Conservation (phyloP, 2,797 vertebrate species). For the Lepidocolaptes lacrymiger region DNA sequence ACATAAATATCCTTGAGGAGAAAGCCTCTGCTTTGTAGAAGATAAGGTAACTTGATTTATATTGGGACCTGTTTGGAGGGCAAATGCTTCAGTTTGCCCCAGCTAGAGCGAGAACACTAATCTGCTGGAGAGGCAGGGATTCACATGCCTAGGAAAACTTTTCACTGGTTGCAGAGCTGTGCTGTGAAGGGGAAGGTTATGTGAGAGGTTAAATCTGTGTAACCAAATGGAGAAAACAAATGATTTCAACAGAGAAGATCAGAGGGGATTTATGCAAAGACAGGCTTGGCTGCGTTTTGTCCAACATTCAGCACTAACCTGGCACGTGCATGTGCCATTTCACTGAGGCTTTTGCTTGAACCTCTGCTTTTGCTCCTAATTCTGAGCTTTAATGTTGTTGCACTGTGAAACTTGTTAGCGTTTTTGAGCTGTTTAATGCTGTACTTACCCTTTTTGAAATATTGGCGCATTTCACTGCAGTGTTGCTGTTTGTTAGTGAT, state of each 20-base stretch:
- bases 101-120: neutral
- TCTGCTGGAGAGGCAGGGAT: conserved; percentile 19
- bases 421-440: conserved; percentile 17
- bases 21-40: neutral
- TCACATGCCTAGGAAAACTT: conserved; percentile 52
- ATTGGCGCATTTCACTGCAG: conserved; percentile 7
- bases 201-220: conserved; percentile 50
- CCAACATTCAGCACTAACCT: neutral
- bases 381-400: conserved; percentile 43
- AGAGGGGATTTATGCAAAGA: conserved; percentile 4
- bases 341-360: neutral
- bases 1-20: neutral
- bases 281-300: conserved; percentile 40
- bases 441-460: conserved; percentile 31
- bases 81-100: neutral
- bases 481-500: conserved; percentile 2
- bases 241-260: conserved; percentile 59
- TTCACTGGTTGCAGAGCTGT: conserved; percentile 12
- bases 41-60: neutral
- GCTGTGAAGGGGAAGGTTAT: conserved; percentile 56
- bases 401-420: neutral
- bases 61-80: neutral
- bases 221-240: conserved; percentile 65
- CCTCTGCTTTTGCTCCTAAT: conserved; percentile 2
- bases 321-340: neutral